phyloP scores from a whole-genome alignment of 2,113 vertebrate genomes.

The Ia io region DNA sequence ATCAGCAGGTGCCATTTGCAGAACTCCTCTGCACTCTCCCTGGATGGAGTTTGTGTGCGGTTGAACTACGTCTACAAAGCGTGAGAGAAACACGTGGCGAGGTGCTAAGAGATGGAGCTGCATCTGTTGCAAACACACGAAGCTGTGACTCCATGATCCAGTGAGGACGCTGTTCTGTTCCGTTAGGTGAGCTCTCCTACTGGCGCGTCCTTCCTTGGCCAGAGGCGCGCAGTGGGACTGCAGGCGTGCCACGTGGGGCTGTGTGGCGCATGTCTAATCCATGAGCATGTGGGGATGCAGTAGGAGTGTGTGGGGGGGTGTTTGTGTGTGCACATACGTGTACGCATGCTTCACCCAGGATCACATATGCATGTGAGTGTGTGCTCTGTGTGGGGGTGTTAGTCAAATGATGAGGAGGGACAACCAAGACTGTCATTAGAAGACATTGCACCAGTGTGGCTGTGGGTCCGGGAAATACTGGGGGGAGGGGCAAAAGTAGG shows the following conservation, averaged over 20 bases:
- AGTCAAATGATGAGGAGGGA: not conserved
- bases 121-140: too few relatives aligned
- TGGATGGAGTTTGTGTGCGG: not conserved
- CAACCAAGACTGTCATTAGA: not conserved
- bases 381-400: rapidly evolving
- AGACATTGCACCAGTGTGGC: too few relatives aligned
- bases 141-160: too few relatives aligned
- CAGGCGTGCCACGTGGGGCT: rapidly evolving
- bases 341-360: not conserved
- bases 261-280: not conserved
- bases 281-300: rapidly evolving
- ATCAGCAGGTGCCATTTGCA: not conserved
- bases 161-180: too few relatives aligned
- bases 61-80: not conserved
- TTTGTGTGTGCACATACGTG: not conserved
- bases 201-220: not conserved
- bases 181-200: not conserved
- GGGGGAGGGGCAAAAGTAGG: not conserved
- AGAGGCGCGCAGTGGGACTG: rapidly evolving
- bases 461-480: rapidly evolving
- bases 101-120: too few relatives aligned
- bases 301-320: not conserved
- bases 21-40: not conserved
- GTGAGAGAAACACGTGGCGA: not conserved
- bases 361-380: not conserved